Conservation (phyloP, 2,797 vertebrate species). For the Tadarida brasiliensis region DNA sequence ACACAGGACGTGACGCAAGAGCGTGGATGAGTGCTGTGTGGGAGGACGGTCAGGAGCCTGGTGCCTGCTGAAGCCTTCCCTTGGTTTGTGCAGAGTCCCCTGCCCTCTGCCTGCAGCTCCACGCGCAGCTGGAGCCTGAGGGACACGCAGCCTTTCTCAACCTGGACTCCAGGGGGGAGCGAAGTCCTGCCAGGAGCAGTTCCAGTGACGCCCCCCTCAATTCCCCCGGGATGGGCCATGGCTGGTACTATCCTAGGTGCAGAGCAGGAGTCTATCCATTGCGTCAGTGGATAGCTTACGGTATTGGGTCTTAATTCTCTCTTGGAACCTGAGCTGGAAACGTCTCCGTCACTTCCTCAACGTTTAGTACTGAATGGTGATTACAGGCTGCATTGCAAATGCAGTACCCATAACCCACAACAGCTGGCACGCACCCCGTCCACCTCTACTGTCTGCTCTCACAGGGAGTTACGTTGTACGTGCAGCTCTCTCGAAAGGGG, state of each 20-base stretch:
- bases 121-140: accelerated
- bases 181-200: not conserved
- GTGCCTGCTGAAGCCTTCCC: not conserved
- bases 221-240: accelerated
- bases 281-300: accelerated
- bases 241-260: accelerated
- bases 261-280: accelerated
- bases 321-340: not conserved
- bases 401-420: too few species aligned
- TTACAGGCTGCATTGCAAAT: not conserved
- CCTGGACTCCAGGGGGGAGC: not conserved
- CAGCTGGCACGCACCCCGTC: accelerated
- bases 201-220: accelerated
- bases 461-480: accelerated
- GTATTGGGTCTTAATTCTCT: not conserved
- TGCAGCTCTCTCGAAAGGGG: accelerated
- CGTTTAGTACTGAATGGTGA: accelerated
- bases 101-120: not conserved
- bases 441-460: accelerated
- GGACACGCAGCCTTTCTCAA: not conserved
- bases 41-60: too few species aligned
- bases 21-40: not conserved
- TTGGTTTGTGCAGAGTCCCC: not conserved
- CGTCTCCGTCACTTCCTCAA: too few species aligned
- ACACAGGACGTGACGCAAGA: accelerated